A percentile compares a stretch with the other conserved stretches of the same genome.
Evolutionary conservation across 2,797 vertebrate genomes (phyloP).

Genomic region (Stomatorhinus walkeri): DNA sequence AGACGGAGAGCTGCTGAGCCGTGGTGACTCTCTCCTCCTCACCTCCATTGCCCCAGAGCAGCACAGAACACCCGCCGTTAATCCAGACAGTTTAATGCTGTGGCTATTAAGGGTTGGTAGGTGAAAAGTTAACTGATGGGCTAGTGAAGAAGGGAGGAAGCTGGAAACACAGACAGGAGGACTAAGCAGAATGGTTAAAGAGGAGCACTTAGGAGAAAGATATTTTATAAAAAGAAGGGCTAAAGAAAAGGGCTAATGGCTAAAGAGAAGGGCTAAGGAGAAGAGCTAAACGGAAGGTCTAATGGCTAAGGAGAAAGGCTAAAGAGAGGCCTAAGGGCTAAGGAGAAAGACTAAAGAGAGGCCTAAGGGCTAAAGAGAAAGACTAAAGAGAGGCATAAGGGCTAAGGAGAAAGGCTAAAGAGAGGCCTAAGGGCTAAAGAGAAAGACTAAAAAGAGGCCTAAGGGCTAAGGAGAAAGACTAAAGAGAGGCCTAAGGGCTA

Average conservation of each 20-base stretch:
- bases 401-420: not conserved
- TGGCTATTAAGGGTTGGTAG: not conserved
- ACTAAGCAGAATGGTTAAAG: conserved; percentile 23
- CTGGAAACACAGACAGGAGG: not conserved
- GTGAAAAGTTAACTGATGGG: not conserved
- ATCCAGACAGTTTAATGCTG: not conserved
- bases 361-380: not conserved
- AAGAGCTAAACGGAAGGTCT: not conserved
- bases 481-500: not conserved
- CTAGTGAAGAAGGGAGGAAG: not conserved
- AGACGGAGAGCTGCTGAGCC: not conserved
- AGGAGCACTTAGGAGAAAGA: conserved; percentile 1
- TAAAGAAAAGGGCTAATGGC: not conserved
- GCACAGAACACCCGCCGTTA: not conserved
- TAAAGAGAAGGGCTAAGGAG: not conserved
- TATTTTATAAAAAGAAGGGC: not conserved
- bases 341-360: not conserved
- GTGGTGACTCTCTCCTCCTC: not conserved
- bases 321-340: conserved; percentile 3
- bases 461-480: not conserved
- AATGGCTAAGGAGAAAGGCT: not conserved
- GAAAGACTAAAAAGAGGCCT: conserved; percentile 7
- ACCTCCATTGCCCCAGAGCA: not conserved
- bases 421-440: too few species aligned
- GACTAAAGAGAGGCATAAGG: not conserved